Conservation (phyloP, 2,113 vertebrate genomes). For the Phylloscopus trochilus region DNA sequence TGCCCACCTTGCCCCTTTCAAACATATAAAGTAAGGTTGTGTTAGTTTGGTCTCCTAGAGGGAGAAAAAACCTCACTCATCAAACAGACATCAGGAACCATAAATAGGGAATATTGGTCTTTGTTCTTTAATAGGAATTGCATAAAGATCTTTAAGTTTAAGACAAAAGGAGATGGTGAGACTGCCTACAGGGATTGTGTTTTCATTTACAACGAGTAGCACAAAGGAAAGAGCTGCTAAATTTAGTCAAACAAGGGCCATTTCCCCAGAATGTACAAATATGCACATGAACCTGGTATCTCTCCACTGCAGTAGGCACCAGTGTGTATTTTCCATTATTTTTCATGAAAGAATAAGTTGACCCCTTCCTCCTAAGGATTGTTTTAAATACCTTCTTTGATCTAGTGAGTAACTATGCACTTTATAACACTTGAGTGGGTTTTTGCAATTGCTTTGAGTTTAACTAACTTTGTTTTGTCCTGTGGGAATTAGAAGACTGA, state of each 20-base stretch:
- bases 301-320: neutral
- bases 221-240: neutral
- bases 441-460: neutral
- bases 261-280: neutral
- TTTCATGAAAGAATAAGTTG: neutral
- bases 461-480: neutral
- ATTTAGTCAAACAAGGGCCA: neutral
- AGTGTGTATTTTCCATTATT: neutral
- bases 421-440: neutral
- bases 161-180: neutral
- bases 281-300: neutral
- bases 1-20: neutral
- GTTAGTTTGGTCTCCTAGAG: neutral
- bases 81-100: neutral
- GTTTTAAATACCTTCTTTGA: neutral
- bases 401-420: neutral
- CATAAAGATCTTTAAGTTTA: neutral
- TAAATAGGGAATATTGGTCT: neutral
- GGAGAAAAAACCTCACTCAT: neutral
- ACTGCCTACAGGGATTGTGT: neutral
- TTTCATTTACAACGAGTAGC: neutral
- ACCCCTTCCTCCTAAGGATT: neutral
- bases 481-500: neutral
- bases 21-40: neutral
- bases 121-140: neutral